Evolutionary conservation across 2,888 invertebrate genomes (phyloP).

Genomic region (Cosmopolites sordidus): DNA sequence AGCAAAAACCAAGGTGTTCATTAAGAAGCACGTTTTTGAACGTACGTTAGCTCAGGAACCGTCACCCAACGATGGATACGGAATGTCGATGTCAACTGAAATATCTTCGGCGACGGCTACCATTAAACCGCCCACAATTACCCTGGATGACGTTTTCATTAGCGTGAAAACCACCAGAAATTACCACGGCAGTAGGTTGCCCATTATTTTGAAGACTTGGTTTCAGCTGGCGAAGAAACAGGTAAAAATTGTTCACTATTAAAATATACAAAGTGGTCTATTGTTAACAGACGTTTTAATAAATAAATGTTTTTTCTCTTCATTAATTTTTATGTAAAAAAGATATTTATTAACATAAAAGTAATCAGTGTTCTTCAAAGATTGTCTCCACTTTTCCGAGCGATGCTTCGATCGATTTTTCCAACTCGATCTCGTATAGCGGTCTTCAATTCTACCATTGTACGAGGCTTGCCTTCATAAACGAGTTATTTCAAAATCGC

Average conservation of each 20-base stretch:
- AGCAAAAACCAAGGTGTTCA: constrained; percentile 35
- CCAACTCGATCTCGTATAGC: no score
- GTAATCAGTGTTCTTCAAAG: no score
- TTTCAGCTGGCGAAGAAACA: constrained; percentile 87
- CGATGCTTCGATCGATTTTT: no score
- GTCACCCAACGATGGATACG: constrained; percentile 28
- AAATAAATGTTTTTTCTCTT: no score
- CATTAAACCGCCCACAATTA: constrained; percentile 55
- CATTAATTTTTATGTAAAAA: no score
- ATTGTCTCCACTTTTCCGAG: no score
- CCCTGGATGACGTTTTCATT: constrained; percentile 84
- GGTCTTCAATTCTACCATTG: no score
- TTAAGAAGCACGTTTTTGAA: constrained; percentile 33
- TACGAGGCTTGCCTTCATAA: no score
- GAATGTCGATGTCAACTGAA: constrained; percentile 33
- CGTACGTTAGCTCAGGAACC: constrained; percentile 36
- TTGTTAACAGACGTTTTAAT: no score
- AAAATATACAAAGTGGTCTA: no score
- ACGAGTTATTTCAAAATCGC: no score
- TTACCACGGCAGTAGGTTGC: constrained; percentile 80
- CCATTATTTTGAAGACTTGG: constrained; percentile 91
- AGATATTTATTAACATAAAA: no score
- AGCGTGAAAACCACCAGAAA: constrained; percentile 91
- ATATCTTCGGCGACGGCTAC: constrained; percentile 45
- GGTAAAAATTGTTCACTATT: constrained; percentile 56